These are phyloP conservation scores for Oreortyx pictus DNA, from an alignment of 2,797 vertebrate species.

Conservation along the genomic window DNA sequence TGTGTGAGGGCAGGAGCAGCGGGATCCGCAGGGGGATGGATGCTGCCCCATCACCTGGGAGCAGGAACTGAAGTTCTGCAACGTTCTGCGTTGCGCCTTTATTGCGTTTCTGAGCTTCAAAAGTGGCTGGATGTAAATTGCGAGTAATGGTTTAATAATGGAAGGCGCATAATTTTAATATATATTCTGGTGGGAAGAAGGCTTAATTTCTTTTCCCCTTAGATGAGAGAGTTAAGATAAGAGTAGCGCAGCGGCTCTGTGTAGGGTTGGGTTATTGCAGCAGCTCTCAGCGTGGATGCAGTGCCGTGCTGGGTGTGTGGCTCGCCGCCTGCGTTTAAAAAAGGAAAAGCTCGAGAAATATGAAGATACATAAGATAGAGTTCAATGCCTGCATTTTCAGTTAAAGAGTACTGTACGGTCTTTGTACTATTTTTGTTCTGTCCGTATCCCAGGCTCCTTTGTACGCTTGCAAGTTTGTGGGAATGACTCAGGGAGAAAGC, in stretches of 20 bases:
- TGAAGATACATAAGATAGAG: neutral
- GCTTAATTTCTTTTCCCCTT: neutral
- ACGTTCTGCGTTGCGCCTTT: neutral
- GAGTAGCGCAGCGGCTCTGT: neutral
- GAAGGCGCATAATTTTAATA: neutral
- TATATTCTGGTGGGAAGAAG: neutral
- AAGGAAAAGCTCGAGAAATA: constrained; percentile 1
- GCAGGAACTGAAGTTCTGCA: neutral
- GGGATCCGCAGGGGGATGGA: rapidly evolving
- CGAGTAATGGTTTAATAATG: neutral
- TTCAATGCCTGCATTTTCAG: constrained; percentile 44
- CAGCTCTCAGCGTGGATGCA: neutral
- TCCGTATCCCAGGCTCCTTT: constrained; percentile 67
- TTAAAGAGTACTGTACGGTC: constrained; percentile 60
- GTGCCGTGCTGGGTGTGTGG: neutral
- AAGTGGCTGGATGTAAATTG: constrained; percentile 13
- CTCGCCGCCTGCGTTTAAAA: neutral
- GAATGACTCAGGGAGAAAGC: constrained; percentile 73
- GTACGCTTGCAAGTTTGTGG: constrained; percentile 60
- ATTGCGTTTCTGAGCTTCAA: constrained; percentile 9
- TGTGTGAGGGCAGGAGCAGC: rapidly evolving
- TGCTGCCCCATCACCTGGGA: neutral
- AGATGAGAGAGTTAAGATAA: neutral
- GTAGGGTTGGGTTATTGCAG: neutral
- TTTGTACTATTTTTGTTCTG: constrained; percentile 72